These are phyloP conservation scores for Andrena cerasifolii DNA, from an alignment of 1,140 invertebrate genomes.

Conservation along the genomic window DNA sequence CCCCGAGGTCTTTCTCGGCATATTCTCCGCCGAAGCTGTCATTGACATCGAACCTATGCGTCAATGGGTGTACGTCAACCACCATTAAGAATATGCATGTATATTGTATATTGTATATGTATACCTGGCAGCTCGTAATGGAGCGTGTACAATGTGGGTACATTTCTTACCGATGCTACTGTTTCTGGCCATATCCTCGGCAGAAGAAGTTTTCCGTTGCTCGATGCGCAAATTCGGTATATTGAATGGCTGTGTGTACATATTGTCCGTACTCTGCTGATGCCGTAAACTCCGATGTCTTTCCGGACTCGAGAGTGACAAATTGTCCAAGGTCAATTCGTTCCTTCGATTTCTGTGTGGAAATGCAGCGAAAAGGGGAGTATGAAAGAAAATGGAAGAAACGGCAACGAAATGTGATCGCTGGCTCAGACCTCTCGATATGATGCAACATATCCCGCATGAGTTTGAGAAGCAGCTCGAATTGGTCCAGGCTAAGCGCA, in stretches of 20 bases:
- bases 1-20: constrained; percentile 78
- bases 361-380: neutral
- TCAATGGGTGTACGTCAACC: neutral
- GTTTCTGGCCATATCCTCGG: constrained; percentile 93
- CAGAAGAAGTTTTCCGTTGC: constrained; percentile 92
- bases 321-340: constrained; percentile 91
- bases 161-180: constrained; percentile 87
- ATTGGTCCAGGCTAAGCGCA: constrained; percentile 94
- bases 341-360: constrained; percentile 87
- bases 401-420: neutral
- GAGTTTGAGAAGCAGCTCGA: constrained; percentile 92
- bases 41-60: constrained; percentile 78
- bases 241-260: constrained; percentile 91
- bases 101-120: neutral
- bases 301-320: constrained; percentile 89
- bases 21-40: constrained; percentile 81
- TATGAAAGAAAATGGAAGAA: neutral
- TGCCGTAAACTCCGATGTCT: constrained; percentile 89
- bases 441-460: constrained; percentile 96
- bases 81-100: neutral
- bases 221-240: constrained; percentile 93
- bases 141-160: neutral
- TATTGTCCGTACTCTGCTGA: constrained; percentile 93
- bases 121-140: no score
- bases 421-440: constrained; percentile 88